Base-by-base conservation (phyloP, 2,113 vertebrate species). In the Seriola aureovittata region DNA sequence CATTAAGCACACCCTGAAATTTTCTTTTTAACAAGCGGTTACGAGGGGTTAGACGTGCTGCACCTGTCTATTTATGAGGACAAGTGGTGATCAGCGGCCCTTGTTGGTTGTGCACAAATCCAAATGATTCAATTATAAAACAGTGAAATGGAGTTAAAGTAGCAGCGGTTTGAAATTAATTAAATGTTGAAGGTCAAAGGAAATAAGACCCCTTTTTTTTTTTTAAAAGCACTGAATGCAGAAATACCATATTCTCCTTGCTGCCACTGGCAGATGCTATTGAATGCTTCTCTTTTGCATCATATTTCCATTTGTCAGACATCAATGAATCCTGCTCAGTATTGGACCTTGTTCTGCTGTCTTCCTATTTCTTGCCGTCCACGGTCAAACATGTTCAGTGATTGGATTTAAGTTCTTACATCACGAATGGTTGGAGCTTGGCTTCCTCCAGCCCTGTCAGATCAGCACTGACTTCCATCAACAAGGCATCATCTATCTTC, bases 321-420 rank as follows among this genome's bases (percentile, higher is more conserved):
- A 84, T 89, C 74, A 89, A 81, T 89, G 79, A 57, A 19, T 75
- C 34, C 21, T 13, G 57, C 71, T 67, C 67, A 16, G 64, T 29
- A 11, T 14, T 57, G 66, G 32, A 75, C 75, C 82, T 82, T 72
- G 79, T 81, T 84, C 83, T 57, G 83, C 83, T 50, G 64, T 81
- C 68, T 67, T 71, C 50, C 58, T 32, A 68, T 85, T 85, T 73
- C 84, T 78, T 12, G 21, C 42, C 14, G 59, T 85, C 80, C 75
- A 72, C 36, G 62, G 60, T 80, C 72, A 64, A 77, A 79, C 86
- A 67, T 78, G 74, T 57, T 88, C 75, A n/a, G 38, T 81, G 80
- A 87, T 90, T 86, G 88, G 89, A 90, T 93, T 88, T 85, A 59
- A 75, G 70, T 86, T 73, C 77, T 89, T 84, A 79, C 78, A 88